These are phyloP conservation scores for Sesamia inferens DNA, from an alignment of 2,888 invertebrate genomes.

Conservation along the genomic window DNA sequence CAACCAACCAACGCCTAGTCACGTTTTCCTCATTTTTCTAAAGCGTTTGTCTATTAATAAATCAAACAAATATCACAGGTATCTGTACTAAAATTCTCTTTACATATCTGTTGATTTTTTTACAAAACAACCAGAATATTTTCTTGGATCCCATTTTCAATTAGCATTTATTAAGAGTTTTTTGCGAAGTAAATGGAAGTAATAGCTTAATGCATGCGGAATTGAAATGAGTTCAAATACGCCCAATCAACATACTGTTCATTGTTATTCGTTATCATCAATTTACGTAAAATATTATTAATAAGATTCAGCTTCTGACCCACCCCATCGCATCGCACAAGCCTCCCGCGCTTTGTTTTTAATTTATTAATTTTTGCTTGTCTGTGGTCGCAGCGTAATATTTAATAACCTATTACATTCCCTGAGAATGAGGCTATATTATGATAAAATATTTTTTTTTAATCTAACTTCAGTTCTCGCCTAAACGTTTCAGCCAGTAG, in stretches of 20 bases:
- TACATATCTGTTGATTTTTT: conserved; percentile 12
- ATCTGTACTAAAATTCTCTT: conserved; percentile 35
- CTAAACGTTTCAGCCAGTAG: too few species aligned
- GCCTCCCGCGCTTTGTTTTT: too few species aligned
- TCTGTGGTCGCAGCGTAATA: too few species aligned
- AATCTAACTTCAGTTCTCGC: too few species aligned
- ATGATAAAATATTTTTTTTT: neutral
- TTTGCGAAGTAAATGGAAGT: neutral
- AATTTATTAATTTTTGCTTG: too few species aligned
- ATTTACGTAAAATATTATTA: neutral
- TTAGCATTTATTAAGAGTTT: neutral
- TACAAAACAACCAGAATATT: conserved; percentile 20
- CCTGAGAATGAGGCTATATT: neutral
- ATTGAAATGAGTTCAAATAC: neutral
- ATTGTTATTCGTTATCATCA: neutral
- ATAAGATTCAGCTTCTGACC: too few species aligned
- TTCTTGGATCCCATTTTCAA: neutral
- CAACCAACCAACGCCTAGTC: neutral
- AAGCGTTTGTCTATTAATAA: conserved; percentile 11
- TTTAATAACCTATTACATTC: neutral
- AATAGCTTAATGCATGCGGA: neutral
- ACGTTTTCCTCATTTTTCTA: conserved; percentile 20
- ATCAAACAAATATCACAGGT: conserved; percentile 13
- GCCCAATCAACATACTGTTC: neutral
- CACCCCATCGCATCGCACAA: too few species aligned